Evolutionary conservation across 2,797 vertebrate species (phyloP), one percentile per base, ranked within the genome.

Genomic region (Onychomys arenicola): DNA sequence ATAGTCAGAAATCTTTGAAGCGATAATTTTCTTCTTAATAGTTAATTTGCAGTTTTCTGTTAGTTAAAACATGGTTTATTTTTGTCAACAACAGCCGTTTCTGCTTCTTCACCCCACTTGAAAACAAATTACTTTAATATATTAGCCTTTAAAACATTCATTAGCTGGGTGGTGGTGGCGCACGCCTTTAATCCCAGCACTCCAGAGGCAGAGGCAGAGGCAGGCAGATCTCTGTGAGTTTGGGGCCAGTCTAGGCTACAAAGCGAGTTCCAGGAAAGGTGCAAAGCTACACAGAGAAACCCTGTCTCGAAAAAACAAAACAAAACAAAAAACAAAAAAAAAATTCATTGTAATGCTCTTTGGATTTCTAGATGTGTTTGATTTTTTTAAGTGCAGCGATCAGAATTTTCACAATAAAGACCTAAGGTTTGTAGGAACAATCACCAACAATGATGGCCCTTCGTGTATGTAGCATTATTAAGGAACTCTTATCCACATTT

Each of bases 61-160:
- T 91, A 78, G 17, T 94, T 87, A 34, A 65, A 76, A 59, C 4
- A 29, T 71, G 78, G 61, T 71, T 87, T 94, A 83, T 17, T 91
- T 91, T 94, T 93, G 81, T 94, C 63, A 90, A 8, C 65, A 49
- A 57, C 92, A 89, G 25, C 52, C 59, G 77, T 95, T 93, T 93
- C 65, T 96, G 57, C 25, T 59, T 93, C n/a, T 63, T 95, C 34
- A 76, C 37, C 43, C 71, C 88, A 40, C 69, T 85, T 96, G 67
- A 81, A 97, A 96, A 95, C 43, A 95, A 63, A 17, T 83, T 65
- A 40, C 4, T 37, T 14, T 86, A 55, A n/a, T 61, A 49, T 85
- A 69, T 91, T 84, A 52, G 75, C 75, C 52, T 49, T 93, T 46
- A n/a, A 21, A n/a, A n/a, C n/a, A n/a, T n/a, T n/a, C n/a, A n/a